phyloP scores from a whole-genome alignment of 2,888 invertebrate genomes.

The Parnassius apollo region DNA sequence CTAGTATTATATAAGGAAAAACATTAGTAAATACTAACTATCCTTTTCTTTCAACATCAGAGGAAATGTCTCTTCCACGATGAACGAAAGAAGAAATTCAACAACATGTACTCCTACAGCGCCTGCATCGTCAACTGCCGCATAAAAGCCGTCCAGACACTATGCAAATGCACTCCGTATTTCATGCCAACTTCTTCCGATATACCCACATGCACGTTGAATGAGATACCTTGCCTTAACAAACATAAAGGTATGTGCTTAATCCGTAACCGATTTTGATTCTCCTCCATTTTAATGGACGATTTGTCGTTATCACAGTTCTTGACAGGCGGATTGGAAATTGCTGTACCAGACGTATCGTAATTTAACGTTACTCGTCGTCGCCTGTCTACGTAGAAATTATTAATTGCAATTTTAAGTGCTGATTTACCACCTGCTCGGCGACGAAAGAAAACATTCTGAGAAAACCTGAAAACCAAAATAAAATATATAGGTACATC shows the following conservation, averaged over 20 bases:
- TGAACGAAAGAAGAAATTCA: constrained; percentile 57
- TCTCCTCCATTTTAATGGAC: neutral
- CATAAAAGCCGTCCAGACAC: constrained; percentile 67
- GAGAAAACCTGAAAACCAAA: no score
- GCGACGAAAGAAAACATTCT: no score
- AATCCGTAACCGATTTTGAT: neutral
- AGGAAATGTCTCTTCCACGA: constrained; percentile 79
- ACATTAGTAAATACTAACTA: neutral
- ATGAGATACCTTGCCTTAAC: constrained; percentile 66
- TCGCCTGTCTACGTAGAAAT: no score
- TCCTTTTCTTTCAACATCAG: constrained; percentile 41
- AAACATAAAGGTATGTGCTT: constrained; percentile 68
- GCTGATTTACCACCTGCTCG: no score
- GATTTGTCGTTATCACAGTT: no score
- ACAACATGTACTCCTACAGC: constrained; percentile 78
- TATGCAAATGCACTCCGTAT: constrained; percentile 83
- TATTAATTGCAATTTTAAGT: no score
- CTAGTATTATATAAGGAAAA: no score
- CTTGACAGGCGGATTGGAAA: no score
- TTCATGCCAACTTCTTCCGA: constrained; percentile 59
- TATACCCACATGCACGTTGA: constrained; percentile 49
- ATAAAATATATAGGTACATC: no score
- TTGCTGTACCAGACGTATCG: no score
- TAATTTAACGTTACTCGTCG: no score
- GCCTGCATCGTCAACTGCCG: constrained; percentile 83